Conservation (phyloP, 2,888 invertebrate genomes). For the Ypsolopha scabrella region DNA sequence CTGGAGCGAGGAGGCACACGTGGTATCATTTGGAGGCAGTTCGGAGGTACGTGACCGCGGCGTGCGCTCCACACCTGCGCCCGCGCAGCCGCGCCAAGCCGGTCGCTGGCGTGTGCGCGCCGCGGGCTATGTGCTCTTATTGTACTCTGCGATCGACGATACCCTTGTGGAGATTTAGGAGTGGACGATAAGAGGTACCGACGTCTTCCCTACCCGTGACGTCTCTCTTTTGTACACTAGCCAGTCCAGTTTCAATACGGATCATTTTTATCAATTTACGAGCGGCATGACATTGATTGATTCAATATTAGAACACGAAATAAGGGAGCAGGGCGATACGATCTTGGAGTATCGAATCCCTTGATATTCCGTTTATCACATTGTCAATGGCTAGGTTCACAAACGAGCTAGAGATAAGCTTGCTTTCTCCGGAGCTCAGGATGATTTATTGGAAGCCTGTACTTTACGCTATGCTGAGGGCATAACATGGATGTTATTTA, state of each 20-base stretch:
- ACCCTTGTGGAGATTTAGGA: neutral
- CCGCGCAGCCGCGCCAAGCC: conserved; percentile 13
- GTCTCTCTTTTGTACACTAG: too few relatives aligned
- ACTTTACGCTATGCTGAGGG: neutral
- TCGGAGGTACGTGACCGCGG: conserved; percentile 19
- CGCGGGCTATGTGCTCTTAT: conserved; percentile 2
- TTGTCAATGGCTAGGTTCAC: conserved; percentile 1
- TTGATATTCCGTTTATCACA: neutral
- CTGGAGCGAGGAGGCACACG: conserved; percentile 1
- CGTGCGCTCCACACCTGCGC: conserved; percentile 13
- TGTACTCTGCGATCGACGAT: neutral
- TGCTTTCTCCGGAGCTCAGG: neutral
- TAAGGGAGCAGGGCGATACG: too few relatives aligned
- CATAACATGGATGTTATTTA: too few relatives aligned
- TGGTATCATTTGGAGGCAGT: neutral
- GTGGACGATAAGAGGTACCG: too few relatives aligned
- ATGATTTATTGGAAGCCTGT: neutral
- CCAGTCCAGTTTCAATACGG: neutral
- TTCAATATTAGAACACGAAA: too few relatives aligned
- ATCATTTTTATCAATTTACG: neutral
- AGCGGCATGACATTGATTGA: too few relatives aligned
- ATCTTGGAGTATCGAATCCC: neutral
- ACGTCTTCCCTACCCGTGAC: neutral
- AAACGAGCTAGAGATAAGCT: conserved; percentile 2
- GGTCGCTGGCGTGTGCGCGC: conserved; percentile 10